These are phyloP conservation scores for Datnioides undecimradiatus DNA, from an alignment of 2,113 vertebrate genomes.

Conservation along the genomic window DNA sequence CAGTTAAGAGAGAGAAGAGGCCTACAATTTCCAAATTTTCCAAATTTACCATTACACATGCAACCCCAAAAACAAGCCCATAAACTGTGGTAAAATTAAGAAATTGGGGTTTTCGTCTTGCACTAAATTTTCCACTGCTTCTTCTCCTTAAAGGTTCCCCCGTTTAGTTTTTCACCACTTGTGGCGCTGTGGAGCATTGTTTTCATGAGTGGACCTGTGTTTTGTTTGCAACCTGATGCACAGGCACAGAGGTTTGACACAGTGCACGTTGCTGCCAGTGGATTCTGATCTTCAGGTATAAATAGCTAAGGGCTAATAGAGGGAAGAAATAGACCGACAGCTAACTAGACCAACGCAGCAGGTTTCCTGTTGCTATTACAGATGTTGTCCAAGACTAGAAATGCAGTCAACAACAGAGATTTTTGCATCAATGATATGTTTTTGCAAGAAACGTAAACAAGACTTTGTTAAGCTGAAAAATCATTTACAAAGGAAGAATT, in stretches of 20 bases:
- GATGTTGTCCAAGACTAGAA: too few relatives aligned
- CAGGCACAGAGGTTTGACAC: neutral
- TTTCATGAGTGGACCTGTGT: neutral
- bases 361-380: too few relatives aligned
- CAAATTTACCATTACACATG: too few relatives aligned
- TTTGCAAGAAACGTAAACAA: too few relatives aligned
- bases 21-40: neutral
- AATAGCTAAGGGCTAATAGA: too few relatives aligned
- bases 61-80: neutral
- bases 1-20: neutral
- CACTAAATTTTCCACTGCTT: neutral
- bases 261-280: neutral
- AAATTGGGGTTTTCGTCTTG: neutral
- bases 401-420: too few relatives aligned
- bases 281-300: neutral
- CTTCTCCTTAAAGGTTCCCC: too few relatives aligned
- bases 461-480: too few relatives aligned
- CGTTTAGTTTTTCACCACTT: neutral
- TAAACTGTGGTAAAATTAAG: neutral
- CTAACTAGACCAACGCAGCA: too few relatives aligned
- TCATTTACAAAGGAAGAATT: neutral
- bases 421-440: too few relatives aligned
- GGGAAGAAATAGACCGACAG: too few relatives aligned
- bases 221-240: neutral
- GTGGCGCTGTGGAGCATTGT: neutral